Evolutionary conservation across 1,140 invertebrate genomes (phyloP), one percentile per base, ranked within the genome.

Genomic region (Popillia japonica): DNA sequence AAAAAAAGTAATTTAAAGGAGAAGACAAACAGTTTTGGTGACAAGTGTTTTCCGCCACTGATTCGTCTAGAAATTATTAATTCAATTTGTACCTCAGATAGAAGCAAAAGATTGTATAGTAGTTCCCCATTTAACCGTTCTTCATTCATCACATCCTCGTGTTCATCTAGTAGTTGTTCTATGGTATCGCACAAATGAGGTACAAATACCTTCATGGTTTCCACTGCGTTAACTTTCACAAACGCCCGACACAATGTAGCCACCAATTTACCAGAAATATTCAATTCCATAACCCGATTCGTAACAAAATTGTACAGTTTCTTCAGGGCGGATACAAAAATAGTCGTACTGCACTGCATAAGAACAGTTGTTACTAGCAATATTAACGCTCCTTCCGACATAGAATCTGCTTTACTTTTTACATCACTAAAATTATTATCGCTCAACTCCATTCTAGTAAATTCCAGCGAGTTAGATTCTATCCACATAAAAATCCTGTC

Each of bases 101-200:
- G 84, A 23, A 98, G 85, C 0, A 94, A 87, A 40, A 97, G 86
- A 82, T 94, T 92, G 86, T 96, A 97, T 0, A 95, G 85, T 8
- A 98, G 87, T 79, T 95, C 92, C 80, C 94, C 91, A 81, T 96
- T 94, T 1, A 96, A 86, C 80, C 92, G 92, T 84, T 96, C 95
- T 80, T 94, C 93, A 64, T 91, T 90, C 17, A 87, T 78, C 61
- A 91, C 84, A 78, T 94, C 92, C 55, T 89, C 88, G 76, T 86
- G 86, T 48, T 90, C 89, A n/a, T 89, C 88, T 3, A 91, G 86
- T 20, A 90, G 82, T 7, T 87, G 84, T 6, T 91, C 85, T 9
- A 93, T 88, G 77, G 86, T 88, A 84, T 92, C 89, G 81, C 92
- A 91, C 0, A 97, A 87, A 78, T 91, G 87, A 0, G 95, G 94